Percentiles rank a stretch among this genome's conserved stretches.
Evolutionary conservation across 2,113 vertebrate genomes (phyloP).

Genomic region (Litocranius walleri): DNA sequence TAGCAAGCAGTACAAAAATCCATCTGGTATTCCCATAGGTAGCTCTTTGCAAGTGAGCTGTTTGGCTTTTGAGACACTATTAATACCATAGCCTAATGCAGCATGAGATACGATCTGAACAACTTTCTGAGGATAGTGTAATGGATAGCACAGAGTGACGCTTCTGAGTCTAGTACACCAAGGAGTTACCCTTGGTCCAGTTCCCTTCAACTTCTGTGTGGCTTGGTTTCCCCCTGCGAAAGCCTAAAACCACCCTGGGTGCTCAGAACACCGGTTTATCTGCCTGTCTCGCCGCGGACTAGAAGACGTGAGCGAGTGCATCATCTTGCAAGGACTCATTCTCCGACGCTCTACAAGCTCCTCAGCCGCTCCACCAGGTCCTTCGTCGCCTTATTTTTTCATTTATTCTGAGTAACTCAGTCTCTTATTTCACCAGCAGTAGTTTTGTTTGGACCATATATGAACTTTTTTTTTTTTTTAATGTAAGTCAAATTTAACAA

Average conservation of each 20-base stretch:
- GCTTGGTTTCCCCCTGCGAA: accelerated
- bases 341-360: accelerated
- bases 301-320: accelerated
- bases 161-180: background rate
- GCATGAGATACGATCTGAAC: background rate
- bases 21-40: background rate
- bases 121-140: background rate
- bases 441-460: background rate
- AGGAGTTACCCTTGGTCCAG: background rate
- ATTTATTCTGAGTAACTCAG: background rate
- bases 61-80: background rate
- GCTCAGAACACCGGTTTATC: background rate
- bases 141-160: accelerated
- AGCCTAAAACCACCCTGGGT: background rate
- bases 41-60: background rate
- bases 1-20: background rate
- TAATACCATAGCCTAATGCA: no score
- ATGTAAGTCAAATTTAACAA: background rate
- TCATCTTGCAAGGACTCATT: background rate
- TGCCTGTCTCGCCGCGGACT: accelerated
- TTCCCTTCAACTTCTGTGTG: background rate
- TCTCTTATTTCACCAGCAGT: background rate
- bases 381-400: accelerated
- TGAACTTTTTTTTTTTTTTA: background rate
- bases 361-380: accelerated